A percentile compares a stretch with the other conserved stretches of the same genome.
These are phyloP conservation scores for Hyphantria cunea DNA, from an alignment of 1,140 invertebrate genomes.

Conservation along the genomic window DNA sequence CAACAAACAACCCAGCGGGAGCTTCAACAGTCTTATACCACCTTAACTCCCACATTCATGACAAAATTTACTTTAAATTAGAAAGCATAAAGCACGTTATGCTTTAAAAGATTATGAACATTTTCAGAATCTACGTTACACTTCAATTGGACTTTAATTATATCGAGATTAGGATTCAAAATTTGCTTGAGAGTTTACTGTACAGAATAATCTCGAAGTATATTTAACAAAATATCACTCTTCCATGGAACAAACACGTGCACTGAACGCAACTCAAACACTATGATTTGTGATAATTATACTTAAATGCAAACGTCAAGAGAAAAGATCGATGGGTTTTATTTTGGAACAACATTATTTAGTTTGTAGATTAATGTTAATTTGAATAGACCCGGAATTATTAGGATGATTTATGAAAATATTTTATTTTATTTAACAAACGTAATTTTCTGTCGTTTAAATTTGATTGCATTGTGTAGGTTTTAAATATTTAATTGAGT, in stretches of 20 bases:
- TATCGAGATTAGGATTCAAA: slow-evolving; percentile 9
- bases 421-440: too few species aligned
- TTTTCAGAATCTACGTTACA: background rate
- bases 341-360: slow-evolving; percentile 10
- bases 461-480: too few species aligned
- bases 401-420: too few species aligned
- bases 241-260: slow-evolving; percentile 36
- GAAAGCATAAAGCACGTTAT: slow-evolving; percentile 36
- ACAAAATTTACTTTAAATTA: slow-evolving; percentile 39
- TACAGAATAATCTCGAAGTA: slow-evolving; percentile 33
- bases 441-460: too few species aligned
- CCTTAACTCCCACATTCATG: slow-evolving; percentile 29
- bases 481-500: too few species aligned
- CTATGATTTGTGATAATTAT: slow-evolving; percentile 59
- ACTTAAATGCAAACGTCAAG: slow-evolving; percentile 46
- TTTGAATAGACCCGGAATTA: too few species aligned
- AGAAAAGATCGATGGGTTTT: slow-evolving; percentile 34
- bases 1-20: slow-evolving; percentile 62
- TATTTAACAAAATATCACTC: slow-evolving; percentile 55
- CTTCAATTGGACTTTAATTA: too few species aligned
- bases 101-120: background rate
- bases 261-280: slow-evolving; percentile 50
- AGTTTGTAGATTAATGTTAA: too few species aligned
- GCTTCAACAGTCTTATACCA: slow-evolving; percentile 34
- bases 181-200: slow-evolving; percentile 23